A percentile compares a stretch with the other conserved stretches of the same genome.
These are phyloP conservation scores for Axis porcinus DNA, from an alignment of 2,113 vertebrate species.

Conservation along the genomic window DNA sequence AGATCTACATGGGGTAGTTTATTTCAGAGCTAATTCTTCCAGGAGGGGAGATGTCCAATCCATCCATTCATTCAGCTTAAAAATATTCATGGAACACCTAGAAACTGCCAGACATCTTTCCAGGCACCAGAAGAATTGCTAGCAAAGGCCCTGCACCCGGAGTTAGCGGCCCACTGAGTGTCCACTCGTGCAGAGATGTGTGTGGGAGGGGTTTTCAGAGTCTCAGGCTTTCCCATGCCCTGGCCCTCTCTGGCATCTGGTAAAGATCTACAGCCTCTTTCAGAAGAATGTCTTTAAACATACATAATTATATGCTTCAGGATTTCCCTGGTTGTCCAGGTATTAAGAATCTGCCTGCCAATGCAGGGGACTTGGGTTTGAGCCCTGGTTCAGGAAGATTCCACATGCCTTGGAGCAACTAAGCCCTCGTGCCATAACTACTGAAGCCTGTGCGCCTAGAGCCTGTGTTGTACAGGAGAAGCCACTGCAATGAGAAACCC, in stretches of 20 bases:
- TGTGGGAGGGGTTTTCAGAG: not conserved
- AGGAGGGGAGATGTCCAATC: no score
- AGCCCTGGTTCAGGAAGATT: not conserved
- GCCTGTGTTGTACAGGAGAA: not conserved
- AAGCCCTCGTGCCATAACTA: not conserved
- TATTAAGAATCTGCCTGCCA: not conserved
- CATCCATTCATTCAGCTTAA: not conserved
- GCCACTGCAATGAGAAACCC: not conserved
- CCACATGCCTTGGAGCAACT: not conserved
- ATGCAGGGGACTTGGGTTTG: not conserved
- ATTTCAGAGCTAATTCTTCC: not conserved
- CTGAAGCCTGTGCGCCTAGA: not conserved
- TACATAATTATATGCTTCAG: not conserved
- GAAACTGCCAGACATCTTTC: not conserved
- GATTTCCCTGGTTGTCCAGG: not conserved
- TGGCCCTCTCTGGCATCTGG: not conserved
- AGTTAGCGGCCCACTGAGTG: not conserved
- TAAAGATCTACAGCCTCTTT: not conserved
- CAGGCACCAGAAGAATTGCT: not conserved
- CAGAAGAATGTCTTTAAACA: not conserved
- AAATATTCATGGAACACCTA: not conserved
- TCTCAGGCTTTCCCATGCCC: not conserved
- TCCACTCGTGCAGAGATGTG: not conserved
- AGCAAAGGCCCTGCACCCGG: not conserved
- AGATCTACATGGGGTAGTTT: no score